A percentile compares a stretch with the other conserved stretches of the same genome.
Conservation (phyloP, 1,140 invertebrate genomes). For the Lepidurus couesii region DNA sequence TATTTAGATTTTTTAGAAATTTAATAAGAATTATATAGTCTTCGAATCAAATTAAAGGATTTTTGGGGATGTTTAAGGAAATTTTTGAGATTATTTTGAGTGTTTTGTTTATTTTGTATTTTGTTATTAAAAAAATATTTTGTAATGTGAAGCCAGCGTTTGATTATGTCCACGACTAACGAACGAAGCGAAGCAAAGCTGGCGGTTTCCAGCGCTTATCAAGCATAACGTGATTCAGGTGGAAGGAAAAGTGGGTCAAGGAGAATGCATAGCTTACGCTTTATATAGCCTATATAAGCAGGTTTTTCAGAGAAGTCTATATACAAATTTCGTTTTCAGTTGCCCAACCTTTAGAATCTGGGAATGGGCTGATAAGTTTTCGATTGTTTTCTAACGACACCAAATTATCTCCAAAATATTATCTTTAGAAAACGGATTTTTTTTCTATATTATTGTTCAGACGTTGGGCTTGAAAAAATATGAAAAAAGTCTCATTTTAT, state of each 20-base stretch:
- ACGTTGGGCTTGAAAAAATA: neutral
- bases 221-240: conserved; percentile 22
- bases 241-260: conserved; percentile 21
- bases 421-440: conserved; percentile 16
- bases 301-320: neutral
- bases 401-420: neutral
- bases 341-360: neutral
- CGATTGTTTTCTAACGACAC: neutral
- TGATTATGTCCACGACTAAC: neutral
- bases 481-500: neutral
- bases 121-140: neutral
- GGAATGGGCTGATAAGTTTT: neutral
- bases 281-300: neutral
- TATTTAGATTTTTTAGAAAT: too few species aligned
- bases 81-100: neutral
- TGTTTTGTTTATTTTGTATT: neutral
- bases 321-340: neutral
- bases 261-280: neutral
- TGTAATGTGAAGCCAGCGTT: neutral
- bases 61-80: neutral
- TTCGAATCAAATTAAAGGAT: neutral
- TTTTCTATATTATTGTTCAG: neutral
- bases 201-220: neutral
- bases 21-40: too few species aligned
- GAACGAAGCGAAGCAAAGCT: conserved; percentile 4